Evolutionary conservation across 2,797 vertebrate species (phyloP), one percentile per base, ranked within the genome.

Genomic region (Crypturellus tataupa): DNA sequence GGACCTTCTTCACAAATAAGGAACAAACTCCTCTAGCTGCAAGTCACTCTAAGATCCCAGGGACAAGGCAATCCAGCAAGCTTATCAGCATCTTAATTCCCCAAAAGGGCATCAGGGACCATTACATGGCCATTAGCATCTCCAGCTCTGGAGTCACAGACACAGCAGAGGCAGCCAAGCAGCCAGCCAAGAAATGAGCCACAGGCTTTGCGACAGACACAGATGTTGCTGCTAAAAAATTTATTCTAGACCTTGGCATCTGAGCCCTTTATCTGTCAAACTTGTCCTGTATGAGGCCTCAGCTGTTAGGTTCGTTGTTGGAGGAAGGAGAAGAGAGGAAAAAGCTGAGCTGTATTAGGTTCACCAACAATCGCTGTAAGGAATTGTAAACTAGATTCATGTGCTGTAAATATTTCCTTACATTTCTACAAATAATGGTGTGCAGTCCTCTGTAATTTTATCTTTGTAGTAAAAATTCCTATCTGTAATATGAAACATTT

Each of bases 201-300:
- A 97, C 96, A 80, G 95, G 78, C 81, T 97, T 96, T 97, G 85
- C 23, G 21, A 94, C 72, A 96, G 94, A 97, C 96, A 97, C 97
- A 97, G 97, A 97, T 97, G 97, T 97, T 97, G 90, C 95, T 94
- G 94, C 80, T 98, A 96, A 97, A 97, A 97, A 93, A 96, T 97
- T 96, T 95, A 97, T 97, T 93, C 81, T 81, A 91, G 80, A 91
- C 76, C 58, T 96, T 97, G 96, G 93, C 90, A 94, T 95, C 78
- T 76, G 70, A 91, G 77, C 87, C 78, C 73, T 89, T 95, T 97
- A 81, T 96, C 93, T 96, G 92, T 96, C 91, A 97, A 27, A 96
- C 51, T 58, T 72, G 49, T 85, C 89, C 59, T 95, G 56, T 62
- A 56, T 90, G 69, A 94, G 37, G 78, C 35, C 62, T 81, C 95